Base-by-base conservation (phyloP, 2,113 vertebrate species). In the Uropsilus gracilis region DNA sequence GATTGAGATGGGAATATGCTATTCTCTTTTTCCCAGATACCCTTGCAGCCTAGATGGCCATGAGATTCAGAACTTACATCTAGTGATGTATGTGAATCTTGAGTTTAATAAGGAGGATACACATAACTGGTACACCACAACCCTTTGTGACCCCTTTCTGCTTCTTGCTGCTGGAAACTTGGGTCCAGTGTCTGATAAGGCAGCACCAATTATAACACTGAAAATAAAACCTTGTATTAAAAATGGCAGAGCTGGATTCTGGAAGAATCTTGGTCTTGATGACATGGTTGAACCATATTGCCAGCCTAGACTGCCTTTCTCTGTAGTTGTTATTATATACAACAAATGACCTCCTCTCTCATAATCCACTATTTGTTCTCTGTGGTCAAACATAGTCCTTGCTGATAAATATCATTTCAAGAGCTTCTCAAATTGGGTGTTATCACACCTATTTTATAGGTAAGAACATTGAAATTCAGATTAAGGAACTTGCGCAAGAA, bases 401-500 rank as follows among this genome's bases (percentile, higher is more conserved):
- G 72, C 30, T 34, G 55, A 88, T 50, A 50, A 1, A 17, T 30
- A 64, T 6, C 46, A 91, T 87, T 69, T 89, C 20, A 88, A 69
- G 75, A 59, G 55, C 8, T 37, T 63, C 24, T 95, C 68, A 44
- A 24, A 73, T 55, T 89, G 92, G 81, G 87, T 63, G 16, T 24
- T 55, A 2, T 90, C 72, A 71, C 63, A 73, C 46, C 57, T 77
- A 0, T 89, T 86, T 90, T 77, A 48, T 11, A 81, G 42, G 57
- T 63, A 34, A 76, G 61, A 64, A 30, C 30, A 71, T 69, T 37
- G 66, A 92, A 87, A 86, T 30, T 86, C 90, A 83, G 30, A 80
- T 94, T 80, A 93, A 89, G 86, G 34, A 78, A 86, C 10, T 75
- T 75, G 24, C 28, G 20, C 28, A 78, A 89, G 61, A 59, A 68